Percentiles rank a stretch among this genome's conserved stretches.
Conservation (phyloP, 2,888 invertebrate genomes). For the Eubasilissa splendida region DNA sequence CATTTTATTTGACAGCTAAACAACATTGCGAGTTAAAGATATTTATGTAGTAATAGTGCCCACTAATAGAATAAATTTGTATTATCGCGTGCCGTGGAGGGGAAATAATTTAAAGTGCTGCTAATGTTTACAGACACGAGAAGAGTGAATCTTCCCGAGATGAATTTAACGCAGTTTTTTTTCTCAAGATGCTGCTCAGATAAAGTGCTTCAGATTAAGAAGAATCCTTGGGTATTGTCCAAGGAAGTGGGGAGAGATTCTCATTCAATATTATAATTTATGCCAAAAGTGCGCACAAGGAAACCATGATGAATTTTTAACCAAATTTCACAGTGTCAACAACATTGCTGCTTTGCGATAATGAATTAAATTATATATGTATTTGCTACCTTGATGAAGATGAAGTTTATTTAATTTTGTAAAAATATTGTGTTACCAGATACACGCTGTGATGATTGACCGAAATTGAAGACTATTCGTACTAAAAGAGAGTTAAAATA, state of each 20-base stretch:
- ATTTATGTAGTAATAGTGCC: too few relatives aligned
- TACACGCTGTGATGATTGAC: background rate
- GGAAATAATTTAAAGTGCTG: slow-evolving; percentile 26
- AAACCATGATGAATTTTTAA: slow-evolving; percentile 16
- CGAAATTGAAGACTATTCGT: background rate
- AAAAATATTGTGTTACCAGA: background rate
- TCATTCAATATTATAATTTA: slow-evolving; percentile 43
- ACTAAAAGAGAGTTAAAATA: background rate
- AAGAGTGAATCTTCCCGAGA: slow-evolving; percentile 2
- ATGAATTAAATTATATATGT: slow-evolving; percentile 32
- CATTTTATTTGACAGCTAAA: too few relatives aligned
- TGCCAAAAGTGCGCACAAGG: background rate
- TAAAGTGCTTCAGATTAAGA: slow-evolving; percentile 39
- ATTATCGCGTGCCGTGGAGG: background rate
- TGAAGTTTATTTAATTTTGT: slow-evolving; percentile 1
- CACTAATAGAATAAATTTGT: too few relatives aligned
- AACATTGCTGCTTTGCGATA: slow-evolving; percentile 28
- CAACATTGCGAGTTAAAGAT: too few relatives aligned
- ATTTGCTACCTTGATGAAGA: slow-evolving; percentile 27
- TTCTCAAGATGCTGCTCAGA: background rate
- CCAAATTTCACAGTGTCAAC: slow-evolving; percentile 16
- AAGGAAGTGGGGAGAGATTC: slow-evolving; percentile 29
- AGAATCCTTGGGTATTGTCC: slow-evolving; percentile 33
- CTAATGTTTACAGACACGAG: slow-evolving; percentile 15
- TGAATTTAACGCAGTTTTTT: slow-evolving; percentile 10